These are phyloP conservation scores for Galeruca laticollis DNA, from an alignment of 2,888 invertebrate genomes.

Conservation along the genomic window DNA sequence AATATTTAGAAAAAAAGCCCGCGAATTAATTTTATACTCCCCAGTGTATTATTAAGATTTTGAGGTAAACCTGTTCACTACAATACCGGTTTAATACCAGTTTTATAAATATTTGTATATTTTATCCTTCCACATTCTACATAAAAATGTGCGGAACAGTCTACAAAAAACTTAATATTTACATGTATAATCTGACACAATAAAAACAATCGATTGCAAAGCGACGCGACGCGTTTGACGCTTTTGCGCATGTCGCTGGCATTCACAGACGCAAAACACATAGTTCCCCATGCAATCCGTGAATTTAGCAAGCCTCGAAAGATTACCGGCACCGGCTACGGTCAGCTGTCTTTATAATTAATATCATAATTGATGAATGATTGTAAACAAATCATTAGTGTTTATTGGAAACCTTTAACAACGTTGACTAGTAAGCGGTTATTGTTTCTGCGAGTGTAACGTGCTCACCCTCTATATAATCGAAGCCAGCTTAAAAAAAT, in stretches of 20 bases:
- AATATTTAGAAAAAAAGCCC: too few relatives aligned
- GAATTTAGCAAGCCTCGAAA: constrained; percentile 48
- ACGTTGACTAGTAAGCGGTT: neutral
- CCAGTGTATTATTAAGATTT: too few relatives aligned
- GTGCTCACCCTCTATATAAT: neutral
- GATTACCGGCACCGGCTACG: constrained; percentile 33
- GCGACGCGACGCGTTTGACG: constrained; percentile 24
- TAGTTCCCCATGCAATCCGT: constrained; percentile 37
- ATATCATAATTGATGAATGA: neutral
- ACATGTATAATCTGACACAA: neutral
- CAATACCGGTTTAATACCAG: constrained; percentile 6
- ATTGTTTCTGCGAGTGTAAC: neutral
- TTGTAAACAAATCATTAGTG: constrained; percentile 20
- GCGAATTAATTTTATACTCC: too few relatives aligned
- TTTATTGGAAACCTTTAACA: neutral
- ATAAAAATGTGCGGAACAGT: neutral
- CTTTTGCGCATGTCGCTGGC: constrained; percentile 45
- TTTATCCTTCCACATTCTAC: neutral
- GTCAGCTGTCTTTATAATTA: constrained; percentile 46
- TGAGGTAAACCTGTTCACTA: neutral
- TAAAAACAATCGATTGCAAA: constrained; percentile 16
- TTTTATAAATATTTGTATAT: neutral
- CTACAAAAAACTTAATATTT: neutral
- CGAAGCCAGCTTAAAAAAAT: neutral
- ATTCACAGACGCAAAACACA: constrained; percentile 36